Percentiles rank a stretch among this genome's conserved stretches.
phyloP scores from a whole-genome alignment of 2,113 vertebrate genomes.

The Quiscalus mexicanus region DNA sequence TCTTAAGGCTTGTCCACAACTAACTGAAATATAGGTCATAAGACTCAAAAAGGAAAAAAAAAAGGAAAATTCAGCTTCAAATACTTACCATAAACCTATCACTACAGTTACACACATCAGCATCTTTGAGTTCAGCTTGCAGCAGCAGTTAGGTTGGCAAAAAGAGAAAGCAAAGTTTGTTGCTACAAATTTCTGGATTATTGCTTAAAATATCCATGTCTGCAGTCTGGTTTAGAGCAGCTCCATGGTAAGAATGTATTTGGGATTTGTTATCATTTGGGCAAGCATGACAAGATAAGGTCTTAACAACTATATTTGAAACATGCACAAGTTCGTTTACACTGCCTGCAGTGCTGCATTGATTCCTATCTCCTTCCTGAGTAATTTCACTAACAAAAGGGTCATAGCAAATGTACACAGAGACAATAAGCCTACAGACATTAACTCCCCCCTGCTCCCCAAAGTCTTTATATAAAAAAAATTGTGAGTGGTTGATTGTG shows the following conservation, averaged over 20 bases:
- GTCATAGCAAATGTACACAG: background rate
- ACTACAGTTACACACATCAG: constrained; percentile 8
- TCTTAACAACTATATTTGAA: background rate
- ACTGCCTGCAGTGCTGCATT: background rate
- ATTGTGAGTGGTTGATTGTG: background rate
- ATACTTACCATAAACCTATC: background rate
- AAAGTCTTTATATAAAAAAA: background rate
- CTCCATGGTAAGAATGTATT: background rate
- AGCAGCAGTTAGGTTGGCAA: background rate
- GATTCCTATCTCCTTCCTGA: background rate
- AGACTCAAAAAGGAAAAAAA: background rate
- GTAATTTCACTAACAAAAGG: background rate
- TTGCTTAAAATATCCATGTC: background rate
- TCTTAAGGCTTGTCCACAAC: background rate
- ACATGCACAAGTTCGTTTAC: background rate
- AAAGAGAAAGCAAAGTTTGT: background rate
- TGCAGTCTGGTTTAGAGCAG: background rate
- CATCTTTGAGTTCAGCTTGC: background rate
- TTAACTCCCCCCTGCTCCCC: fast-evolving
- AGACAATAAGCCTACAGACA: background rate
- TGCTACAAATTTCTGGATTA: background rate
- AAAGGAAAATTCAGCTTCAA: background rate
- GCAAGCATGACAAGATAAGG: background rate
- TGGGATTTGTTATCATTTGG: background rate
- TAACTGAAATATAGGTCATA: constrained; percentile 20